Evolutionary conservation across 2,888 invertebrate genomes (phyloP).

Genomic region (Leucozona laternaria): DNA sequence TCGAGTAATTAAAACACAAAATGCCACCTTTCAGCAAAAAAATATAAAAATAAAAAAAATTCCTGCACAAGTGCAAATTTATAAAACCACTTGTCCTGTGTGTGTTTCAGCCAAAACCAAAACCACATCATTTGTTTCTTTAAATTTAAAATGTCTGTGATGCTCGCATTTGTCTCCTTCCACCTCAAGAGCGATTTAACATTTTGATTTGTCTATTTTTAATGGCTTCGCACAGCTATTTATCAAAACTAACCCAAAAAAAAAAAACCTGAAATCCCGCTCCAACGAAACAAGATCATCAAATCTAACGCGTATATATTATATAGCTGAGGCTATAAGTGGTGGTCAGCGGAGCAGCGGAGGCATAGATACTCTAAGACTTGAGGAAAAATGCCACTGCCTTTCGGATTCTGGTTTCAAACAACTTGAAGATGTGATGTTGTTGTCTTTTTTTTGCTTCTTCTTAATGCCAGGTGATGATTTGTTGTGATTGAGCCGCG

Average conservation of each 20-base stretch:
- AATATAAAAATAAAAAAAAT: not conserved
- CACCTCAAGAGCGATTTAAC: not conserved
- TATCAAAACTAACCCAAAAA: constrained; percentile 33
- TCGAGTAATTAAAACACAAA: not conserved
- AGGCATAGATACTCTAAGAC: not conserved
- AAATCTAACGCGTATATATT: constrained; percentile 16
- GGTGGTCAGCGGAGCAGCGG: not conserved
- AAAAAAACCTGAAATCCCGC: constrained; percentile 36
- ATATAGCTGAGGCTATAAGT: not conserved
- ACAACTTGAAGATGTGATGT: constrained; percentile 2
- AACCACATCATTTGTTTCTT: not conserved
- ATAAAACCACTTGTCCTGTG: constrained; percentile 11
- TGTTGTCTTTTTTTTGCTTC: constrained; percentile 3
- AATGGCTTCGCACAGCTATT: constrained; percentile 36
- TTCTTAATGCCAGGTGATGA: constrained; percentile 37
- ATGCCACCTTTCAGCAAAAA: not conserved
- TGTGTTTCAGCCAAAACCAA: not conserved
- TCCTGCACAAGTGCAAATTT: not conserved
- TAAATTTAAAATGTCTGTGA: not conserved
- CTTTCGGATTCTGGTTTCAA: constrained; percentile 41
- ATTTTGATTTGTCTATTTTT: constrained; percentile 36
- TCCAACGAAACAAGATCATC: constrained; percentile 28
- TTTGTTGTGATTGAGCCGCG: constrained; percentile 44
- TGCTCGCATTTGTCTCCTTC: constrained; percentile 6
- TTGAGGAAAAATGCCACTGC: constrained; percentile 6